These are phyloP conservation scores for Galaxea fascicularis DNA, from an alignment of 92 coral and sea anemone genomes.

Conservation along the genomic window DNA sequence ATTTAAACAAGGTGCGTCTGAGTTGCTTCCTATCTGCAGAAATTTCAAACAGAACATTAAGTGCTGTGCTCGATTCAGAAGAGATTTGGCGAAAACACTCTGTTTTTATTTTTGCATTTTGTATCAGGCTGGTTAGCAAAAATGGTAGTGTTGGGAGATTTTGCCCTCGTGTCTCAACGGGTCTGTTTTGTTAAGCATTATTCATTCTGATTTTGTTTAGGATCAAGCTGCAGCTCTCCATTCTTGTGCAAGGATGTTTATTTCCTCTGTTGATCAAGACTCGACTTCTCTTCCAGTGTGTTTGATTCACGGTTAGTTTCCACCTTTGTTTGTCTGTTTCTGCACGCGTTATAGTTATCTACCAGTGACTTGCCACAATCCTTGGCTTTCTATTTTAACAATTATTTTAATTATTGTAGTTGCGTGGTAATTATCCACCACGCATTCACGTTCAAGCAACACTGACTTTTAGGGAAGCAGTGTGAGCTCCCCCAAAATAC, in stretches of 20 bases:
- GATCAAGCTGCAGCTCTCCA: conserved; percentile 90
- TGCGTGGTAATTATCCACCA: too few species aligned
- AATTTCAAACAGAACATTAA: too few species aligned
- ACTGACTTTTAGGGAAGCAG: too few species aligned
- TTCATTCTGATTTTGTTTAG: conserved; percentile 36
- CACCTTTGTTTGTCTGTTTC: background rate
- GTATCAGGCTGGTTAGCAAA: too few species aligned
- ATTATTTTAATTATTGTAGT: too few species aligned
- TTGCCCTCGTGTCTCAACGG: background rate
- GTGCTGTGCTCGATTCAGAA: too few species aligned
- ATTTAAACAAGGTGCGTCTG: conserved; percentile 70
- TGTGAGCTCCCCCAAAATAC: too few species aligned
- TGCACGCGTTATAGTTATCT: background rate
- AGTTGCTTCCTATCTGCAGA: background rate
- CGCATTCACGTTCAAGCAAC: too few species aligned
- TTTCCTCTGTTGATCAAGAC: conserved; percentile 20
- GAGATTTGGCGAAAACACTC: too few species aligned
- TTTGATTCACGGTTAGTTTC: conserved; percentile 84
- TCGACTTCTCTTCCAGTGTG: conserved; percentile 62
- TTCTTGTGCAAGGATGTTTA: conserved; percentile 89
- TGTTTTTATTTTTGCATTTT: background rate
- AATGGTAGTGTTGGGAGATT: too few species aligned
- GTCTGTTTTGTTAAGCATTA: background rate
- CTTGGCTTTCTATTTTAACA: too few species aligned
- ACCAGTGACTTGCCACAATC: background rate